Percentiles rank a stretch among this genome's conserved stretches.
Evolutionary conservation across 2,888 invertebrate species (phyloP).

Genomic region (Amphiduros pacificus): DNA sequence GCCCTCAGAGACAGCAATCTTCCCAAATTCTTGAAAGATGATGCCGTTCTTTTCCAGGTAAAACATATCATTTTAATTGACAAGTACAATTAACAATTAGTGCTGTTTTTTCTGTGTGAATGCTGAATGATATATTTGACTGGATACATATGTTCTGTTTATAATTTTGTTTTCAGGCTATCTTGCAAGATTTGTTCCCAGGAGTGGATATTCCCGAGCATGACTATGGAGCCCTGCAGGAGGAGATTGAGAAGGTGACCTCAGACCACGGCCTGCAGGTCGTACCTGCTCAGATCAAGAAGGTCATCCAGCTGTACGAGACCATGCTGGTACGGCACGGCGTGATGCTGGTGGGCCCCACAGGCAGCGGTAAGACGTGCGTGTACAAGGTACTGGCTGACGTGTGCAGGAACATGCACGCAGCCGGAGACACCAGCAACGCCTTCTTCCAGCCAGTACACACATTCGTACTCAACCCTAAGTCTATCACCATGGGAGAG

Average conservation of each 20-base stretch:
- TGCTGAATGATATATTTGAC: not conserved
- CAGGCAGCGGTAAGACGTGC: constrained; percentile 83
- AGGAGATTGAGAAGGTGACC: constrained; percentile 65
- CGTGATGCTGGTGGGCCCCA: constrained; percentile 89
- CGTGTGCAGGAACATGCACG: constrained; percentile 70
- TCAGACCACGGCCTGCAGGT: constrained; percentile 66
- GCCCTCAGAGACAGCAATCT: constrained; percentile 87
- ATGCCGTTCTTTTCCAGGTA: constrained; percentile 77
- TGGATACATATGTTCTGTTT: not conserved
- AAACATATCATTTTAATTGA: too few species aligned
- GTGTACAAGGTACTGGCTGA: constrained; percentile 73
- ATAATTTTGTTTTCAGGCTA: constrained; percentile 65
- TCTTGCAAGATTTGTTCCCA: constrained; percentile 87
- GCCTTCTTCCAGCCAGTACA: constrained; percentile 73
- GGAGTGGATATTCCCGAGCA: constrained; percentile 77
- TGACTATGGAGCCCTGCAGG: constrained; percentile 75
- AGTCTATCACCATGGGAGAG: constrained; percentile 84
- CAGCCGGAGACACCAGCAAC: constrained; percentile 64
- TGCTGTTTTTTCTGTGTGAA: not conserved
- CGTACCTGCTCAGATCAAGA: constrained; percentile 74
- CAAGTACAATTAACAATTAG: not conserved
- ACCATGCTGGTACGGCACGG: constrained; percentile 91
- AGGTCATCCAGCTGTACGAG: constrained; percentile 84
- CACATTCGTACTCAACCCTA: constrained; percentile 83
- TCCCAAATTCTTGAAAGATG: constrained; percentile 85